These are phyloP conservation scores for Mythimna loreyi DNA, from an alignment of 2,888 invertebrate species.

Conservation along the genomic window DNA sequence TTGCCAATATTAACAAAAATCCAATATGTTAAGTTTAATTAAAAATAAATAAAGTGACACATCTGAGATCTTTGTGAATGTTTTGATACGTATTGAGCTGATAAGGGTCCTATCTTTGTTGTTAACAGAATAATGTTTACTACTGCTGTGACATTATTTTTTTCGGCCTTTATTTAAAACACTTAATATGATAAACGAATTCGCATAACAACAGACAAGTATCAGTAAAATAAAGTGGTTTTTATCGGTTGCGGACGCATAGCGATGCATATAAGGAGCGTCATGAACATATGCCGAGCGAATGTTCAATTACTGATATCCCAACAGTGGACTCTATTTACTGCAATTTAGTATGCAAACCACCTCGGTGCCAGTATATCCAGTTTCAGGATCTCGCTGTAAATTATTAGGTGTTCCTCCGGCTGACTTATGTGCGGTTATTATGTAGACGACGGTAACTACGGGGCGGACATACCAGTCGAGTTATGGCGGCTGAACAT, in stretches of 20 bases:
- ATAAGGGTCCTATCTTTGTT: conserved; percentile 35
- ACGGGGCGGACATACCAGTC: conserved; percentile 58
- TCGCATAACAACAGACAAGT: conserved; percentile 38
- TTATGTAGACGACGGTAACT: conserved; percentile 62
- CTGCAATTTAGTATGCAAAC: conserved; percentile 57
- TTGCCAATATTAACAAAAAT: conserved; percentile 43
- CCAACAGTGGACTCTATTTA: conserved; percentile 45
- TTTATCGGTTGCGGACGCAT: conserved; percentile 52
- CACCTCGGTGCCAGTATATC: conserved; percentile 49
- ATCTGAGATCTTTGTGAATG: conserved; percentile 41
- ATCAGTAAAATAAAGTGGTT: conserved; percentile 35
- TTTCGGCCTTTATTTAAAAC: conserved; percentile 11
- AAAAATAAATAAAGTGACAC: conserved; percentile 51
- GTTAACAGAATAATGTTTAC: conserved; percentile 30
- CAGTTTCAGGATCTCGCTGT: conserved; percentile 67
- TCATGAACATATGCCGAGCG: conserved; percentile 13
- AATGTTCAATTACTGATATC: conserved; percentile 33
- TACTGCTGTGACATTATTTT: conserved; percentile 15
- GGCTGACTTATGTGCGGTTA: conserved; percentile 70
- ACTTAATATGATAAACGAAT: conserved; percentile 19
- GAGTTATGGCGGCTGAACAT: conserved; percentile 59
- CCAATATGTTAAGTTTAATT: conserved; percentile 43
- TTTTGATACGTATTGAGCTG: conserved; percentile 34
- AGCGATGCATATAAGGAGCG: conserved; percentile 42
- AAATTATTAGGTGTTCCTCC: conserved; percentile 69